Conservation (phyloP, 2,888 invertebrate species). For the Oxycera nigricornis region DNA sequence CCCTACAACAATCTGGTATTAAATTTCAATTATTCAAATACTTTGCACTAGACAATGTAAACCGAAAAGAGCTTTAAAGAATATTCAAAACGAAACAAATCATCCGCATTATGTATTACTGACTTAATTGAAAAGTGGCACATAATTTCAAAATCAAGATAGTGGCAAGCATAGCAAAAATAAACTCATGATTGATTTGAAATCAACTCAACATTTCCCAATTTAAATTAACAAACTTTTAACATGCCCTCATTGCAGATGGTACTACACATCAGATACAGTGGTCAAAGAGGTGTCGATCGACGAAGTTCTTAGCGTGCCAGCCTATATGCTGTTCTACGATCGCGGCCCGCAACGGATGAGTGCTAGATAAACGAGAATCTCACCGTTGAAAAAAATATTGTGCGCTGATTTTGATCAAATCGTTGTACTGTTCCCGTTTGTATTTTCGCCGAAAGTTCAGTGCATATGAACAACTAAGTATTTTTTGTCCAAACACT, state of each 20-base stretch:
- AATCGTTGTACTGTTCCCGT: background rate
- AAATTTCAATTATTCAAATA: too few species aligned
- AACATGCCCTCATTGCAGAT: conserved; percentile 64
- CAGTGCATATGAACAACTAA: background rate
- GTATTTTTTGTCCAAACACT: background rate
- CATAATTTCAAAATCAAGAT: background rate
- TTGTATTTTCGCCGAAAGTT: background rate
- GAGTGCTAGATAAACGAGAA: conserved; percentile 48
- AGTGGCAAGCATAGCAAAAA: background rate
- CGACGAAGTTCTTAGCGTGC: conserved; percentile 81
- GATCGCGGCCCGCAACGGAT: conserved; percentile 66
- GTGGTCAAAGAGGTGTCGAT: conserved; percentile 81
- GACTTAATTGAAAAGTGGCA: too few species aligned
- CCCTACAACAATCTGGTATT: too few species aligned
- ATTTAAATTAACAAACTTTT: background rate
- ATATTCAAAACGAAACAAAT: too few species aligned
- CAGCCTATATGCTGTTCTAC: conserved; percentile 94
- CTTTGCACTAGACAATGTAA: too few species aligned
- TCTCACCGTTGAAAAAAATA: background rate
- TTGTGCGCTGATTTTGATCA: too few species aligned
- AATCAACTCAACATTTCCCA: background rate
- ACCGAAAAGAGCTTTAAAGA: too few species aligned
- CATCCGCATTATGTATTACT: too few species aligned
- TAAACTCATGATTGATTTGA: background rate
- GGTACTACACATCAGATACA: conserved; percentile 89